Conservation (phyloP, 2,113 vertebrate genomes). For the Melanostigma gelatinosum region DNA sequence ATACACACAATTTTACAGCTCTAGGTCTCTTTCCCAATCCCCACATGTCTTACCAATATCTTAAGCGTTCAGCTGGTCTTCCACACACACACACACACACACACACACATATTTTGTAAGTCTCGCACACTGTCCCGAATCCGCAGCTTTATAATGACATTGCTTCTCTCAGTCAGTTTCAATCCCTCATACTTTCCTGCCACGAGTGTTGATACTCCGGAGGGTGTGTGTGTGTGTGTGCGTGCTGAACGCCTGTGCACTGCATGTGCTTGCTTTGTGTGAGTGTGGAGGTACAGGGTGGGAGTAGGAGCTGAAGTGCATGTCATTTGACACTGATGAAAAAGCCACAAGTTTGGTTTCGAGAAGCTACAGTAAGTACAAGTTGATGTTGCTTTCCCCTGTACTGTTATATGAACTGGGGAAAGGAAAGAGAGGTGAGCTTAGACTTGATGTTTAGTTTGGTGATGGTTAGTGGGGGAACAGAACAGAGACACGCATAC, state of each 20-base stretch:
- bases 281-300: conserved; percentile 19
- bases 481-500: conserved; percentile 45
- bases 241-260: neutral
- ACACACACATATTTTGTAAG: conserved; percentile 4
- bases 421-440: conserved; percentile 64
- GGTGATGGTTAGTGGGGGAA: conserved; percentile 64
- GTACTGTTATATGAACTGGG: conserved; percentile 61
- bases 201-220: conserved; percentile 25
- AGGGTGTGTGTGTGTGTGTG: neutral
- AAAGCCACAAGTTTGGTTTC: conserved; percentile 73
- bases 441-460: conserved; percentile 61
- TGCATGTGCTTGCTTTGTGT: conserved; percentile 17
- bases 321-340: conserved; percentile 71
- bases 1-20: conserved; percentile 37
- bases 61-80: conserved; percentile 39
- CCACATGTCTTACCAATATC: conserved; percentile 35
- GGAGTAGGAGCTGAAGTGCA: conserved; percentile 40
- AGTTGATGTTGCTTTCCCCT: conserved; percentile 41
- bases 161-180: conserved; percentile 41
- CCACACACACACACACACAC: neutral
- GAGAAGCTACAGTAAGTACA: conserved; percentile 46
- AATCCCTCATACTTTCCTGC: conserved; percentile 16
- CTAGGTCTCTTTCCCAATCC: conserved; percentile 15
- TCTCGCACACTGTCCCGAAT: conserved; percentile 3
- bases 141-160: conserved; percentile 43